A percentile compares a stretch with the other conserved stretches of the same genome.
These are phyloP conservation scores for Sterrhoptilus dennistouni DNA, from an alignment of 2,113 vertebrate genomes.

Conservation along the genomic window DNA sequence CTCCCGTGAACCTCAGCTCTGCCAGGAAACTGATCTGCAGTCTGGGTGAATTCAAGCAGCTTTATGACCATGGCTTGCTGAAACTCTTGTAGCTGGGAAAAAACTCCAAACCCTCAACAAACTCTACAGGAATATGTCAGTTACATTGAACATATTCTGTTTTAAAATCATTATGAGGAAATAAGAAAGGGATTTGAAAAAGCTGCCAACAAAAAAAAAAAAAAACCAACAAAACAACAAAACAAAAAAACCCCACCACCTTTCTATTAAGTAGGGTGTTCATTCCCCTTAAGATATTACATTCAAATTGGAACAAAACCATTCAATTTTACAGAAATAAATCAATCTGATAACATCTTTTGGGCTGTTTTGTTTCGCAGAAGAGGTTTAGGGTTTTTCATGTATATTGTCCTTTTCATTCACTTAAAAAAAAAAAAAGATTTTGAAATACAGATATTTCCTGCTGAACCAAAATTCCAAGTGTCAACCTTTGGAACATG, in stretches of 20 bases:
- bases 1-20: neutral
- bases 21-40: neutral
- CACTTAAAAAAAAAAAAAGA: neutral
- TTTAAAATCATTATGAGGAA: neutral
- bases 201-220: neutral
- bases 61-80: neutral
- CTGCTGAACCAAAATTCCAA: slow-evolving; percentile 7
- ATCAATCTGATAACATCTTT: neutral
- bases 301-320: neutral
- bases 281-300: neutral
- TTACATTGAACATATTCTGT: neutral
- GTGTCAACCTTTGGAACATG: neutral
- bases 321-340: neutral
- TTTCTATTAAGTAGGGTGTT: neutral
- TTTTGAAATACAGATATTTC: neutral
- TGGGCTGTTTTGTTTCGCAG: neutral
- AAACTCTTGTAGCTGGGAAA: neutral
- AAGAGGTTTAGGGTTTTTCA: neutral
- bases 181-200: neutral
- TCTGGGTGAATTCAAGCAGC: neutral
- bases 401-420: neutral
- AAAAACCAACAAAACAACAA: neutral
- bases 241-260: neutral
- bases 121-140: neutral
- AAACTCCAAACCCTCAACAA: neutral